Percentiles rank a stretch among this genome's conserved stretches.
Evolutionary conservation across 2,113 vertebrate species (phyloP).

Genomic region (Meleagris gallopavo): DNA sequence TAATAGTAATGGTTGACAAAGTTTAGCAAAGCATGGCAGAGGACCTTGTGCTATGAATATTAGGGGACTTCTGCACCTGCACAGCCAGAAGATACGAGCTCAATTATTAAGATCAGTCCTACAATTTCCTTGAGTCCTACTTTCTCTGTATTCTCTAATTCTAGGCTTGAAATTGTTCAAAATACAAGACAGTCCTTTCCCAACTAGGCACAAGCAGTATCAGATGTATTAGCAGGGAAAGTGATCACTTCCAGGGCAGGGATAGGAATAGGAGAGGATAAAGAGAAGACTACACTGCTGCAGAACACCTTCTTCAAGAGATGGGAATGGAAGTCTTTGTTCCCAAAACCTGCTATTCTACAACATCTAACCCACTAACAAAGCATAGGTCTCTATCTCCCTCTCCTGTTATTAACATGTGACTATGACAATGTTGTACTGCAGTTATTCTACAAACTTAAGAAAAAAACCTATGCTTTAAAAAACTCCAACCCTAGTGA

Average conservation of each 20-base stretch:
- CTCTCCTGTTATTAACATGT: neutral
- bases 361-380: neutral
- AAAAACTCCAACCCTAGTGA: neutral
- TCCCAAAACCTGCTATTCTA: neutral
- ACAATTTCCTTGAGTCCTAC: neutral
- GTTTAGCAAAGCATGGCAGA: neutral
- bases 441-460: neutral
- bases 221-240: neutral
- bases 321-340: neutral
- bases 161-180: neutral
- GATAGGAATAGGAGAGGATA: neutral
- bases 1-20: neutral
- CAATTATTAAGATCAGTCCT: neutral
- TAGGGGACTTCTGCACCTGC: neutral
- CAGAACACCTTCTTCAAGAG: neutral
- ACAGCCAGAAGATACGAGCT: neutral
- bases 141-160: neutral
- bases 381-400: constrained; percentile 5
- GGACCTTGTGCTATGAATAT: neutral
- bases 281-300: neutral
- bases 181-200: neutral
- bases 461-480: neutral
- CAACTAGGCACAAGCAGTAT: neutral
- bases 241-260: neutral
- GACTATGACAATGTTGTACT: neutral